Evolutionary conservation across 2,888 invertebrate species (phyloP), one percentile per base, ranked within the genome.

Genomic region (Papilio demoleus): DNA sequence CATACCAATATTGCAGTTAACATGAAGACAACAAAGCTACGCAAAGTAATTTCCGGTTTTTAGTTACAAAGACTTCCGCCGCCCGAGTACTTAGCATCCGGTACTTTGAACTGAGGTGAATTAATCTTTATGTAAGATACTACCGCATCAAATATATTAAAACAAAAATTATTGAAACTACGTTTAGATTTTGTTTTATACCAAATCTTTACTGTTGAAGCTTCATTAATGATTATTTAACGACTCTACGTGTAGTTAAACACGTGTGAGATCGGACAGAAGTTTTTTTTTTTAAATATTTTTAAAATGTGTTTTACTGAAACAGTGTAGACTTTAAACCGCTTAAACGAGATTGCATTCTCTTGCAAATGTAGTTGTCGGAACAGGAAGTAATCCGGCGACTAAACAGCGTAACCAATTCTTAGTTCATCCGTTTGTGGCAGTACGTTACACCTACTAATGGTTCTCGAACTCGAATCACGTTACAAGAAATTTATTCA

Each of bases 331-430:
- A 24, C 50, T 50, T 69, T 65, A 75, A 78, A 80, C 77, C 76
- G 79, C 76, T 72, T 77, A 77, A 75, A 81, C 80, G 79, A 79
- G 83, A 84, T 85, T 84, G 84, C 77, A 79, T 78, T 73, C 72
- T 68, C 67, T 76, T 75, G 77, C 81, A 83, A 86, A 84, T 84
- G 81, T 50, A 83, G 79, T 73, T 76, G 74, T 74, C 74, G 77
- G 79, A 78, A 82, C 79, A 77, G 81, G 81, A 76, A 79, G 80
- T 85, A 82, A 85, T 82, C 82, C 81, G 76, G 80, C 75, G 81
- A 77, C 87, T 88, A 88, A 89, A 88, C 87, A 86, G 85, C 88
- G 88, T 88, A 90, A 90, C 90, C 88, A 87, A 89, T 88, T 86
- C 85, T 79, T 75, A 77, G 84, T 87, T 87, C 88, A 88, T 86